Evolutionary conservation across 1,140 invertebrate genomes (phyloP).

Genomic region (Cydia amplana): DNA sequence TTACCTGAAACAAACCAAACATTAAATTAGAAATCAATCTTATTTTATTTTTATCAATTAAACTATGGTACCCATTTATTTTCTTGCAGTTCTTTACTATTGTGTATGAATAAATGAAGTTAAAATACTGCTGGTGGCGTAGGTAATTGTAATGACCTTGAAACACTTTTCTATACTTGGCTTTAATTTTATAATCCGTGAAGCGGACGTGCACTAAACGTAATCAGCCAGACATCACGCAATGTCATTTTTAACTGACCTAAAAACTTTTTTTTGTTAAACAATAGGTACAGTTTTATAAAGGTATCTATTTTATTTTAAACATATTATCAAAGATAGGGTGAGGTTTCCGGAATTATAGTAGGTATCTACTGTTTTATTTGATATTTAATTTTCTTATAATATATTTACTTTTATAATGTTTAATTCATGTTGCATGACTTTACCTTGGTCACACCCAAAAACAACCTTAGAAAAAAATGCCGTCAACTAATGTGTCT

Average conservation of each 20-base stretch:
- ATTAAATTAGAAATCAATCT: neutral
- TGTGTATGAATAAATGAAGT: neutral
- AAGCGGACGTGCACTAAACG: neutral
- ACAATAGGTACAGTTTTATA: neutral
- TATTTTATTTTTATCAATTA: neutral
- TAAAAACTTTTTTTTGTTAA: neutral
- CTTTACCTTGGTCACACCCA: too few relatives aligned
- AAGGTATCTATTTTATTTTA: neutral
- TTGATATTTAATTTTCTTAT: too few relatives aligned
- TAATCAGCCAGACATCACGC: neutral
- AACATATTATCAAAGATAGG: too few relatives aligned
- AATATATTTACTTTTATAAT: too few relatives aligned
- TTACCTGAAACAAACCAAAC: neutral
- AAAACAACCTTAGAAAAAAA: too few relatives aligned
- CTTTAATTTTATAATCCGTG: conserved; percentile 13
- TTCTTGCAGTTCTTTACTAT: neutral
- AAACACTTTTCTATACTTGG: neutral
- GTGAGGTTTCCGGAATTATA: too few relatives aligned
- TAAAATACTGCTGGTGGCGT: neutral
- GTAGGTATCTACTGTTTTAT: too few relatives aligned
- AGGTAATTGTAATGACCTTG: neutral
- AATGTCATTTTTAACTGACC: conserved; percentile 1
- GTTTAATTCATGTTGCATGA: too few relatives aligned
- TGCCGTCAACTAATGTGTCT: too few relatives aligned
- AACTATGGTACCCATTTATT: too few relatives aligned